Evolutionary conservation across 2,797 vertebrate species (phyloP).

Genomic region (Megaceryle alcyon): DNA sequence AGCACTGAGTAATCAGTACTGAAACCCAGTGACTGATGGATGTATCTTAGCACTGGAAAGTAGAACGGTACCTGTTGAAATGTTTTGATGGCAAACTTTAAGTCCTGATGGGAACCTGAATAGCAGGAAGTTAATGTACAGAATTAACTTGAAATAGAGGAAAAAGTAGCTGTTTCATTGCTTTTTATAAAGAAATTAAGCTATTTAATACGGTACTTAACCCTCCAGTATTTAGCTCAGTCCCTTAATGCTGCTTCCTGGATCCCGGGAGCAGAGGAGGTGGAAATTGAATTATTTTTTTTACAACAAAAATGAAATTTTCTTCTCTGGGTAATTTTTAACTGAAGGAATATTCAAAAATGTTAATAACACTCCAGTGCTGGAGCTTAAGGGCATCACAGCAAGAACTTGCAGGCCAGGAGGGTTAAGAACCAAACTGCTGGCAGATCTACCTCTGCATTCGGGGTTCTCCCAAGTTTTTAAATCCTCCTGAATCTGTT

Average conservation of each 20-base stretch:
- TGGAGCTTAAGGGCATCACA: not conserved
- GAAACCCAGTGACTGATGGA: not conserved
- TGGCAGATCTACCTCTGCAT: not conserved
- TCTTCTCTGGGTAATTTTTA: not conserved
- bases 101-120: not conserved
- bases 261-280: not conserved
- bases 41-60: not conserved
- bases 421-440: not conserved
- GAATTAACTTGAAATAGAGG: not conserved
- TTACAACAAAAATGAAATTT: not conserved
- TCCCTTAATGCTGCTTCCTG: not conserved
- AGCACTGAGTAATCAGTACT: not conserved
- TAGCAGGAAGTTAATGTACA: not conserved
- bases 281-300: not conserved
- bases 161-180: not conserved
- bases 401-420: rapidly evolving
- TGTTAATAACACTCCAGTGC: not conserved
- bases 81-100: not conserved
- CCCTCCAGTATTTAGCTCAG: not conserved
- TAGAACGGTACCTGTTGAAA: not conserved
- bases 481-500: not conserved
- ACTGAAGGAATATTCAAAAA: not conserved
- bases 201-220: not conserved
- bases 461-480: not conserved
- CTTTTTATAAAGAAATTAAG: not conserved